A percentile compares a stretch with the other conserved stretches of the same genome.
These are phyloP conservation scores for Neopipo cinnamomea DNA, from an alignment of 2,113 vertebrate genomes.

Conservation along the genomic window DNA sequence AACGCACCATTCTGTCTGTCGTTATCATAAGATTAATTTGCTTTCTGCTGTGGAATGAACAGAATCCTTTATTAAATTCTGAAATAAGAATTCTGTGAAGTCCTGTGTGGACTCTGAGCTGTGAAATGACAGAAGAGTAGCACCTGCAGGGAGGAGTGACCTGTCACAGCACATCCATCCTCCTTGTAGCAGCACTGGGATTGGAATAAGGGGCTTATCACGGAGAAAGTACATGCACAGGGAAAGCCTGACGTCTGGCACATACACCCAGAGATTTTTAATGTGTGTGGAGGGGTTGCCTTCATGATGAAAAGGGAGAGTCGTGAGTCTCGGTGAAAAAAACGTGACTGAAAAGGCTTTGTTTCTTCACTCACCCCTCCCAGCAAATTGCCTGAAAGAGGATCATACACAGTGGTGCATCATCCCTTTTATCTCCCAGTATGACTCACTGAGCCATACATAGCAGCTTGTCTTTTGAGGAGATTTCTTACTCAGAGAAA, in stretches of 20 bases:
- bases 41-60: background rate
- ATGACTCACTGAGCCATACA: slow-evolving; percentile 61
- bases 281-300: background rate
- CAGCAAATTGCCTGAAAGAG: slow-evolving; percentile 41
- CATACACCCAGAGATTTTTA: background rate
- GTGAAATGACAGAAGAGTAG: background rate
- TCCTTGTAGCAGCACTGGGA: background rate
- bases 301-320: background rate
- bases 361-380: background rate
- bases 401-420: slow-evolving; percentile 24
- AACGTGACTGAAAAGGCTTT: slow-evolving; percentile 22
- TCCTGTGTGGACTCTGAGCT: background rate
- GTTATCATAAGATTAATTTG: background rate
- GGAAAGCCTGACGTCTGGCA: background rate
- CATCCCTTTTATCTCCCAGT: background rate
- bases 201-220: background rate
- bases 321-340: background rate
- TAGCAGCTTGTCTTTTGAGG: slow-evolving; percentile 33
- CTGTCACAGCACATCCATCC: background rate
- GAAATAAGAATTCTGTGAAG: background rate
- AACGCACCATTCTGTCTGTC: background rate
- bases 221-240: background rate
- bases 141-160: background rate
- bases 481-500: slow-evolving; percentile 55
- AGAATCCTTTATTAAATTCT: background rate